Base-by-base conservation (phyloP, 2,888 invertebrate genomes). In the Caenorhabditis zanzibari region DNA sequence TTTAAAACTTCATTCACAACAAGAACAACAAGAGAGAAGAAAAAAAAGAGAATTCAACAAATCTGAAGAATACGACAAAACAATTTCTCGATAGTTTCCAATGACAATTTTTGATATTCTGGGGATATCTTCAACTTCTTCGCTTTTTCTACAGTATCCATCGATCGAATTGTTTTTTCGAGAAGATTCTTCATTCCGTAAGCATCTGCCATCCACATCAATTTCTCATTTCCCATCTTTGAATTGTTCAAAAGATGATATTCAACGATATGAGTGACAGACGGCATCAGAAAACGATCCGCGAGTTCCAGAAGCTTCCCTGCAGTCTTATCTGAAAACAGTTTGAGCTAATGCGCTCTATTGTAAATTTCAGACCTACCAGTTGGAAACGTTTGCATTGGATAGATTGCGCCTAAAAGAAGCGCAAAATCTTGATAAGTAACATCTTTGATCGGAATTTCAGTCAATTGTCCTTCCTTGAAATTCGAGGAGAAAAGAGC, bases 41-140 rank as follows among this genome's bases (percentile, higher is more conserved):
- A 32, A 6, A 6, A 6, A 10, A 56, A 16, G 28, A 28, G 6
- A 4, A 28, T 1, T 1, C 12, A 28, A 32, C 4, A 32, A 7
- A 6, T 32, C 28, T 24, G 28, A 56, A 28, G 6, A 14, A 56
- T 26, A 16, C 16, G 32, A n/a, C 9, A n/a, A 7, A 10, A 22
- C 22, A 0, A n/a, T n/a, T n/a, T n/a, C n/a, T n/a, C n/a, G n/a
- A n/a, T n/a, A n/a, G n/a, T n/a, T n/a, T n/a, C n/a, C n/a, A n/a
- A n/a, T n/a, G 59, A 59, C 59, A 59, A 22, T 12, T 59, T 22
- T 12, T 35, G 7, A 22, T 38, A 59, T 59, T 38, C 59, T 22
- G 35, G 22, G 6, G 59, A 59, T 2, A 1, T 22, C 12, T 12
- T 38, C 22, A 59, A 3, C 0, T 5, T 19, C 19, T 59, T 59